Evolutionary conservation across 1,140 invertebrate species (phyloP).

Genomic region (Bombus sylvicola): DNA sequence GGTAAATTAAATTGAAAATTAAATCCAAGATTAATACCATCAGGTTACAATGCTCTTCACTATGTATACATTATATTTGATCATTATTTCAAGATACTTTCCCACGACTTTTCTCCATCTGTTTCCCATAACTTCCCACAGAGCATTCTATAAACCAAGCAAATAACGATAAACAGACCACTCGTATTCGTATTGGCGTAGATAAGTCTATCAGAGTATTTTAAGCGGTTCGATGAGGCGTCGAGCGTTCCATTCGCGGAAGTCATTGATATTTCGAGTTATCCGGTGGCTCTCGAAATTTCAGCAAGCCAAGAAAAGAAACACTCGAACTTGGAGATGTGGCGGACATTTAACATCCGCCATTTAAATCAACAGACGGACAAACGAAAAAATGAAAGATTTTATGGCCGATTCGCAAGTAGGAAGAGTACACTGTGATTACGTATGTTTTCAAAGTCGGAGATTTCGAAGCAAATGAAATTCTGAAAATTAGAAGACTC

Average conservation of each 20-base stretch:
- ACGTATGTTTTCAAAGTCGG: too few species aligned
- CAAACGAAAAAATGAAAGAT: not conserved
- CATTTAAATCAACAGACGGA: too few species aligned
- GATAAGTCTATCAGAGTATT: slow-evolving; percentile 43
- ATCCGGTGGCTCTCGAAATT: not conserved
- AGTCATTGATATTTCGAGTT: slow-evolving; percentile 34
- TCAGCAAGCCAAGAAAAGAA: slow-evolving; percentile 26
- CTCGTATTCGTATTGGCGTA: slow-evolving; percentile 49
- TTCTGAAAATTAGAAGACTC: not conserved
- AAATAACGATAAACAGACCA: slow-evolving; percentile 43
- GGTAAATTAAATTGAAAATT: not conserved
- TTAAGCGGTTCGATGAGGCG: slow-evolving; percentile 38
- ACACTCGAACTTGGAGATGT: slow-evolving; percentile 9
- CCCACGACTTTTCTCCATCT: slow-evolving; percentile 36
- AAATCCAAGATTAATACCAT: not conserved
- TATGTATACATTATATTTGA: not conserved
- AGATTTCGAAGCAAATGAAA: not conserved
- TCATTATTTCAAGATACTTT: slow-evolving; percentile 6
- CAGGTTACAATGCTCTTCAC: not conserved
- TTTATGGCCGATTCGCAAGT: not conserved
- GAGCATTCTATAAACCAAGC: slow-evolving; percentile 16
- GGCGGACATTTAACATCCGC: not conserved
- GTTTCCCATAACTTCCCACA: slow-evolving; percentile 32
- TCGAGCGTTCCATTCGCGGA: slow-evolving; percentile 22
- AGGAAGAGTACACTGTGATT: not conserved